phyloP scores from a whole-genome alignment of 2,888 invertebrate genomes.

The Nebria salina region DNA sequence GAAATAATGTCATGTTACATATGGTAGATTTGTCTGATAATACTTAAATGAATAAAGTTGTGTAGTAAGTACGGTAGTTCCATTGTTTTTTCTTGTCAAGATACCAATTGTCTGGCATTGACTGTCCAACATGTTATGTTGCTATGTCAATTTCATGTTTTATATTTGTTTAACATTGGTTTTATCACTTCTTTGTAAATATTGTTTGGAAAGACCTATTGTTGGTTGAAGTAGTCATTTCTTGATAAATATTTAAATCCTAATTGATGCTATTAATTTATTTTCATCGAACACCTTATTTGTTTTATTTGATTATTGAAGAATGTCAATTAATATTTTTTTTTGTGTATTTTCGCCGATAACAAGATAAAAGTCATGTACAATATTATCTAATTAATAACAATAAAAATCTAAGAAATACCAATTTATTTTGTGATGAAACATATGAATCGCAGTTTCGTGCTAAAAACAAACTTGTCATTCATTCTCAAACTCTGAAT shows the following conservation, averaged over 20 bases:
- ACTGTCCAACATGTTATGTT: background rate
- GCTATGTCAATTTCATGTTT: background rate
- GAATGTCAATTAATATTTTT: background rate
- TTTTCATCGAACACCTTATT: background rate
- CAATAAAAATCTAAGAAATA: background rate
- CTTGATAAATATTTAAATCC: background rate
- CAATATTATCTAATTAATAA: background rate
- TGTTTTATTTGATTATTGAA: background rate
- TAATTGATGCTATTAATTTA: conserved; percentile 3
- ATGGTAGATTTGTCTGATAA: background rate
- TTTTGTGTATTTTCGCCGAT: background rate
- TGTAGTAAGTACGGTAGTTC: background rate
- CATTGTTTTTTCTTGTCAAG: background rate
- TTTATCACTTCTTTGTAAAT: conserved; percentile 1
- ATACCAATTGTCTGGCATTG: background rate
- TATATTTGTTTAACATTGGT: background rate
- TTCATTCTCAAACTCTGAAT: no score
- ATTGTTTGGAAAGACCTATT: background rate
- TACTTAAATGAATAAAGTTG: background rate
- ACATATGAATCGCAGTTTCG: background rate
- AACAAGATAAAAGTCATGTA: background rate
- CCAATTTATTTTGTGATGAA: background rate
- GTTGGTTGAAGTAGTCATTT: background rate
- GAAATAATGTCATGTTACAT: background rate
- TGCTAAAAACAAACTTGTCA: background rate